Base-by-base conservation (phyloP, 2,113 vertebrate species). In the Clarias batrachus region DNA sequence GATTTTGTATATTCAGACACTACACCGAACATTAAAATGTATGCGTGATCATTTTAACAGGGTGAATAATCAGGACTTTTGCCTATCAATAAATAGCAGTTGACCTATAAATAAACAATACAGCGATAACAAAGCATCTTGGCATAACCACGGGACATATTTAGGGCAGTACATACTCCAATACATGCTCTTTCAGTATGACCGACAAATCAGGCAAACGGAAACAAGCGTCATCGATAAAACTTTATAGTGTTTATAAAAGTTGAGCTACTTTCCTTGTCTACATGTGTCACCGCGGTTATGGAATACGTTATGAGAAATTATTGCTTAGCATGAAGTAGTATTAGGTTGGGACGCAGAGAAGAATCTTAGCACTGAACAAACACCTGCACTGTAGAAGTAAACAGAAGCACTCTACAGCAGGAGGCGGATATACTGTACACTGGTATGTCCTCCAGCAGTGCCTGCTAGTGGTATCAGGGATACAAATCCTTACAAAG, bases 401-500 rank as follows among this genome's bases (percentile, higher is more conserved):
- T 74, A 27, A 2, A 56, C 48, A 56, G 74, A 27, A 48, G 71
- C 48, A 5, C 37, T 48, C 19, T 80, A 21, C 14, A 79, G n/a
- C 30, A 30, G 54, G 21, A 62, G 9, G 13, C 8, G 21, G 56
- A 56, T 52, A 60, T 30, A 19, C 48, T 37, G 57, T 37, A 74
- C 33, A 17, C 14, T 59, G n/a, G 27, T 37, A 81, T 25, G 48
- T n/a, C 30, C n/a, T 83, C 17, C 37, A 73, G 37, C 59, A 77
- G 16, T 77, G 83, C 57, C 71, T 70, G 71, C 37, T 76, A 54
- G 56, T 73, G 25, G 13, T 56, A 56, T 30, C 23, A 62, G 57
- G 60, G 82, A 90, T 78, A 68, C 52, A 87, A 48, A 65, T 80
- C 59, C 37, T 41, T 27, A 85, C 57, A 86, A 82, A 88, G 88